A percentile compares a stretch with the other conserved stretches of the same genome.
Evolutionary conservation across 2,888 invertebrate species (phyloP).

Genomic region (Bellardia bayeri): DNA sequence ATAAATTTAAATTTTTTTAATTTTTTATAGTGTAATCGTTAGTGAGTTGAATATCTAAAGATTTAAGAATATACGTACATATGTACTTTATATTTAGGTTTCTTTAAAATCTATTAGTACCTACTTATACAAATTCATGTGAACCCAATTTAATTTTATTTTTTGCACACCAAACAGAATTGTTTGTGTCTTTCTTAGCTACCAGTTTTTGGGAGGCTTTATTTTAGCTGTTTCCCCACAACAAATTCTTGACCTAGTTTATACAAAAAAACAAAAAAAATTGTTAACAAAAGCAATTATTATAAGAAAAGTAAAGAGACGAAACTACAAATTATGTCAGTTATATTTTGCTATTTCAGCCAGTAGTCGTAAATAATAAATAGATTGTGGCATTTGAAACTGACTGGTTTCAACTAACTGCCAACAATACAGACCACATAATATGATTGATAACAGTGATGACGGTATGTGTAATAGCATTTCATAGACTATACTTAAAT

Average conservation of each 20-base stretch:
- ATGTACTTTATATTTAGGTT: neutral
- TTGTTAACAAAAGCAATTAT: slow-evolving; percentile 61
- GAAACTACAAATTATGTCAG: slow-evolving; percentile 61
- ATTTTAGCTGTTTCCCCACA: slow-evolving; percentile 48
- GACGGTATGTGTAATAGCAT: neutral
- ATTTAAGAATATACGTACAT: no score
- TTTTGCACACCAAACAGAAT: slow-evolving; percentile 18
- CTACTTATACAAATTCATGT: slow-evolving; percentile 20
- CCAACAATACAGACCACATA: slow-evolving; percentile 8
- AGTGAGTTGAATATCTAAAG: no score
- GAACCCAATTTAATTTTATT: slow-evolving; percentile 14
- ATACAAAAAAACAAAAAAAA: slow-evolving; percentile 43
- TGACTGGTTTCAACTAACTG: slow-evolving; percentile 38
- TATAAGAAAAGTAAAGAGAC: slow-evolving; percentile 36
- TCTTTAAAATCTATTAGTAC: neutral
- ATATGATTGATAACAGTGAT: slow-evolving; percentile 33
- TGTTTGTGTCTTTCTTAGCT: slow-evolving; percentile 7
- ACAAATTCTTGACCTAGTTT: slow-evolving; percentile 69
- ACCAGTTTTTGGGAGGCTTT: slow-evolving; percentile 1
- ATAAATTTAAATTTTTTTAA: no score
- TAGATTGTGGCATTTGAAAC: slow-evolving; percentile 3
- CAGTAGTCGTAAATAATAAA: slow-evolving; percentile 9
- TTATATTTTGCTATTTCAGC: slow-evolving; percentile 31
- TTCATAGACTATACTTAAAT: slow-evolving; percentile 7
- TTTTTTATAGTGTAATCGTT: no score